A percentile compares a stretch with the other conserved stretches of the same genome.
Evolutionary conservation across 2,797 vertebrate species (phyloP).

Genomic region (Gadopsis bispinosus): DNA sequence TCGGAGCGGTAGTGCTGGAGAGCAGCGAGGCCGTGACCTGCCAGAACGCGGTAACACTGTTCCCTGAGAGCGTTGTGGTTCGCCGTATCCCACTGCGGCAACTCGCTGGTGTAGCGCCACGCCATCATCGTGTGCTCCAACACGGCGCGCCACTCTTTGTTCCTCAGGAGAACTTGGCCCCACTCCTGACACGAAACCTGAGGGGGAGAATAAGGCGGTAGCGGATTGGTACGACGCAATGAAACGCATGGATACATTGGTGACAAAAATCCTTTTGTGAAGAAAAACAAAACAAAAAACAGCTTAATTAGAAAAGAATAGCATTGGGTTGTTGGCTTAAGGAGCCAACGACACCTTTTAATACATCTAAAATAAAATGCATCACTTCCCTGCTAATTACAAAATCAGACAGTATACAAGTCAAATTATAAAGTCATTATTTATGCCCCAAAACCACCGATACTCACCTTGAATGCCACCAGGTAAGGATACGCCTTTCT

Average conservation of each 20-base stretch:
- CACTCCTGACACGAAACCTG: slow-evolving; percentile 85
- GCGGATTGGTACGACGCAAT: not conserved
- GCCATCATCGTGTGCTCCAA: slow-evolving; percentile 80
- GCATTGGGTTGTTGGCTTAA: not conserved
- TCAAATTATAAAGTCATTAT: not conserved
- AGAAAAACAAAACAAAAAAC: not conserved
- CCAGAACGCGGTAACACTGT: slow-evolving; percentile 79
- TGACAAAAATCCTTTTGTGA: not conserved
- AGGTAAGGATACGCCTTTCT: slow-evolving; percentile 85
- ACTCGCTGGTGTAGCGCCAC: slow-evolving; percentile 80
- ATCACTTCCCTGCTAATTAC: not conserved
- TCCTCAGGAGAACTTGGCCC: slow-evolving; percentile 77
- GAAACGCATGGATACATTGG: not conserved
- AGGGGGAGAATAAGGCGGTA: not conserved
- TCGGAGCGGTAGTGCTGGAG: slow-evolving; percentile 72
- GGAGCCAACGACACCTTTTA: not conserved
- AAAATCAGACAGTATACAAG: not conserved
- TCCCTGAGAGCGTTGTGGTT: slow-evolving; percentile 78
- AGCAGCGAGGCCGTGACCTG: slow-evolving; percentile 68
- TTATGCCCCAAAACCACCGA: not conserved
- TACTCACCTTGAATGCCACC: slow-evolving; percentile 82
- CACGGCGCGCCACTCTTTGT: slow-evolving; percentile 76
- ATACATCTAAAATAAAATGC: not conserved
- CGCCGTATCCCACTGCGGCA: slow-evolving; percentile 83
- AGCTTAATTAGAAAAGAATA: not conserved